A percentile compares a stretch with the other conserved stretches of the same genome.
These are phyloP conservation scores for Heteronetta atricapilla DNA, from an alignment of 2,113 vertebrate species.

Conservation along the genomic window DNA sequence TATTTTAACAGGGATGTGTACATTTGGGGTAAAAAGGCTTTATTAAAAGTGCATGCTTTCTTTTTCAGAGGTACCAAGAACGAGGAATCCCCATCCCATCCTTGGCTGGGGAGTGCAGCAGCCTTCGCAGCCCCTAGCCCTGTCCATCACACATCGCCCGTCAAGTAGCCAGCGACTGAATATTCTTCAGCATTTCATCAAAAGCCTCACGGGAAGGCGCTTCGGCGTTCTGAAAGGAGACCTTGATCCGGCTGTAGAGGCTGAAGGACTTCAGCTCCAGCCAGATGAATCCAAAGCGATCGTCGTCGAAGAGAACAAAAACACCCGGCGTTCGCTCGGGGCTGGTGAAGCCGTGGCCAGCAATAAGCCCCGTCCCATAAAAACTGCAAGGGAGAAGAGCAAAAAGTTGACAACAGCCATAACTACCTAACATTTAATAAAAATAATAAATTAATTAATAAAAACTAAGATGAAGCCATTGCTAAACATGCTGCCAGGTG, in stretches of 20 bases:
- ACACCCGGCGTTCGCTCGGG: slow-evolving; percentile 93
- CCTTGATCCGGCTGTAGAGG: slow-evolving; percentile 93
- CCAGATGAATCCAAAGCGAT: slow-evolving; percentile 98
- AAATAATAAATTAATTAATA: too few species aligned
- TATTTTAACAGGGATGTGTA: slow-evolving; percentile 4
- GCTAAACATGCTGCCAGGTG: background rate
- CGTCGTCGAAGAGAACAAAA: slow-evolving; percentile 92
- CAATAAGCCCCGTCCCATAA: slow-evolving; percentile 94
- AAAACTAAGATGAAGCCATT: accelerated
- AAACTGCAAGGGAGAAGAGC: slow-evolving; percentile 77
- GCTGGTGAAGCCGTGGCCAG: slow-evolving; percentile 95
- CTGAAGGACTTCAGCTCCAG: slow-evolving; percentile 97
- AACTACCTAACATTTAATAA: accelerated
- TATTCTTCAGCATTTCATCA: slow-evolving; percentile 94
- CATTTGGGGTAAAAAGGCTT: slow-evolving; percentile 56
- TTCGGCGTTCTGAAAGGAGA: slow-evolving; percentile 86
- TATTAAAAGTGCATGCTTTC: slow-evolving; percentile 70
- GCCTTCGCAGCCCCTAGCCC: slow-evolving; percentile 47
- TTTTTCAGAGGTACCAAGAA: slow-evolving; percentile 25
- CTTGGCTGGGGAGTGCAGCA: slow-evolving; percentile 5
- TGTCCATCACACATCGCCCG: background rate
- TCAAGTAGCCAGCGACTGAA: slow-evolving; percentile 95
- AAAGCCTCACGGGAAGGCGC: slow-evolving; percentile 90
- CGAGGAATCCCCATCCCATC: slow-evolving; percentile 45
- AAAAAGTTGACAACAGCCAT: background rate